Evolutionary conservation across 1,140 invertebrate genomes (phyloP).

Genomic region (Yoshiicerus persimilis): DNA sequence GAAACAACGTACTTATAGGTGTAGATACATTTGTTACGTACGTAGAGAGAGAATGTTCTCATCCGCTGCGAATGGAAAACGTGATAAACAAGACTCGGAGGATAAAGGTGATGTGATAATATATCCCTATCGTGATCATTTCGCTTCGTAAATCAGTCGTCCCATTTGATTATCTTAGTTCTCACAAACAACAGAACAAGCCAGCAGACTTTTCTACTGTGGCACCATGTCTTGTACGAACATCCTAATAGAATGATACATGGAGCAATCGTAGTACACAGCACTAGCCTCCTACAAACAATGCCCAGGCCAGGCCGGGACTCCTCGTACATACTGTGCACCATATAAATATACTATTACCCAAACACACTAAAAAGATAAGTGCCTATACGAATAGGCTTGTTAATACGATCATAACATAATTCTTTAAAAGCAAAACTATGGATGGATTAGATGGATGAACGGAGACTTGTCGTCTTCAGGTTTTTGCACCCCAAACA

Average conservation of each 20-base stretch:
- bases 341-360: background rate
- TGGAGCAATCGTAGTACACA: no score
- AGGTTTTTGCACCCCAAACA: slow-evolving; percentile 39
- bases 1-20: background rate
- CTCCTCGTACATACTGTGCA: background rate
- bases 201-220: background rate
- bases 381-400: background rate
- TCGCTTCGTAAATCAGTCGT: slow-evolving; percentile 37
- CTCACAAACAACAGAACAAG: background rate
- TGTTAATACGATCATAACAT: background rate
- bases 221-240: background rate
- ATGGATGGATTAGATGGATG: slow-evolving; percentile 3
- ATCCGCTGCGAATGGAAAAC: slow-evolving; percentile 34
- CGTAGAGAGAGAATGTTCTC: slow-evolving; percentile 23
- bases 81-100: slow-evolving; percentile 34
- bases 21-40: background rate
- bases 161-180: slow-evolving; percentile 26
- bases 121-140: slow-evolving; percentile 30
- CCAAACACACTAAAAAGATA: background rate
- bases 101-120: slow-evolving; percentile 24
- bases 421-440: background rate
- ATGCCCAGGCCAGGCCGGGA: background rate
- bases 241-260: no score
- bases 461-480: slow-evolving; percentile 36
- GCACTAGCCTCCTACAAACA: background rate